Base-by-base conservation (phyloP, 2,888 invertebrate genomes). In the Tetragnatha montana region DNA sequence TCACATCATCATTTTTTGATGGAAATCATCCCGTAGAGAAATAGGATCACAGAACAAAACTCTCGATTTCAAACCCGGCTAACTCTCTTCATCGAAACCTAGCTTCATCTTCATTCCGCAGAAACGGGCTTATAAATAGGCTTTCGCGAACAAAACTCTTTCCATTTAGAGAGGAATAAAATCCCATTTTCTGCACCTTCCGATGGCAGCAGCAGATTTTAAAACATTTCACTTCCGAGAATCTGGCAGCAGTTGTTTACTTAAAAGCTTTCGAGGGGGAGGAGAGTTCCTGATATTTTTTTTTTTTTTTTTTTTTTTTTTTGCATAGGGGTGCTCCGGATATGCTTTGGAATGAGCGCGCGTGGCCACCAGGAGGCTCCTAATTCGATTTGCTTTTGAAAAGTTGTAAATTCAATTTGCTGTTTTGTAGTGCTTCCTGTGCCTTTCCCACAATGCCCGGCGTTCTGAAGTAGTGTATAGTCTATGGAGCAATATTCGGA, bases 401-500 rank as follows among this genome's bases (percentile, higher is more conserved):
- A n/a, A 49, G 51, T 74, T 73, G 22, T 71, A 82, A 74, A 82
- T 73, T 74, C 71, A 82, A 82, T 82, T 82, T 82, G 73, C 50
- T 51, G 35, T 51, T 51, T 70, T 81, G 81, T 60, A 60, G 74
- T 47, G n/a, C 22, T 79, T 79, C 22, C 50, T 60, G 21, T 17
- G 4, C 60, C 35, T 35, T 35, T 35, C 35, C 35, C 35, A 35
- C 35, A 35, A 35, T 35, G 35, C 35, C 35, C 35, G 35, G 35
- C 35, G 35, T 35, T 35, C n/a, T 35, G 35, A 35, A 35, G 35
- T 35, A 35, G 35, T 1, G 35, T 35, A 2, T 35, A 35, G 35
- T 35, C 35, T 35, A 35, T 35, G 35, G 4, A 2, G 2, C 35
- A 35, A 35, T 35, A 35, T 35, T 35, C 35, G 35, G n/a, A 35